These are phyloP conservation scores for Pedetes capensis DNA, from an alignment of 2,113 vertebrate genomes.

Conservation along the genomic window DNA sequence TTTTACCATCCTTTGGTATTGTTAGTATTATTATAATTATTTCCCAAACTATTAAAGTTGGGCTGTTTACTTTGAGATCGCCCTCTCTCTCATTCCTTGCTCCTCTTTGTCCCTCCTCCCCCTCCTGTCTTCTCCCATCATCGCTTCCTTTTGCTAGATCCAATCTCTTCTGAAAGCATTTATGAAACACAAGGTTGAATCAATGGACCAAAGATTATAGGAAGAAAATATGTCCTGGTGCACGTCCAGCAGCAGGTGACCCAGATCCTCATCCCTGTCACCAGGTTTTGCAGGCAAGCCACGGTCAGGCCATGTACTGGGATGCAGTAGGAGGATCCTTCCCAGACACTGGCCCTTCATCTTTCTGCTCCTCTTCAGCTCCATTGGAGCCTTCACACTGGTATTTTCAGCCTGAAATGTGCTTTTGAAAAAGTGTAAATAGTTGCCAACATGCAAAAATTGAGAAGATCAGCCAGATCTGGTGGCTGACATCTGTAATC, in stretches of 20 bases:
- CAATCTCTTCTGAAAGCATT: not conserved
- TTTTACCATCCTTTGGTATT: too few relatives aligned
- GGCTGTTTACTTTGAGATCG: too few relatives aligned
- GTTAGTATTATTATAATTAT: too few relatives aligned
- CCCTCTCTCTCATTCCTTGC: too few relatives aligned
- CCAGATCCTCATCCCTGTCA: not conserved
- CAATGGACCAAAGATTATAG: not conserved
- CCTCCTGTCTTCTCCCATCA: too few relatives aligned
- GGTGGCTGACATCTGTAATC: too few relatives aligned
- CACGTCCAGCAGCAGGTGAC: too few relatives aligned
- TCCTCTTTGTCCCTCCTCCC: too few relatives aligned
- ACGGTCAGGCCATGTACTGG: not conserved
- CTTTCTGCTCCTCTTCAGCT: not conserved
- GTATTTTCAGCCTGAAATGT: not conserved
- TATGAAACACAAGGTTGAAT: not conserved
- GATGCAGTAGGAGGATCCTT: fast-evolving
- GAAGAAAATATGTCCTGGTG: not conserved
- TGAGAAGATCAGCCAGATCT: too few relatives aligned
- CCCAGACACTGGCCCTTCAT: fast-evolving
- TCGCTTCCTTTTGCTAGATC: too few relatives aligned
- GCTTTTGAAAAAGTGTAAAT: not conserved
- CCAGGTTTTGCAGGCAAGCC: not conserved
- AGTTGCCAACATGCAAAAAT: not conserved
- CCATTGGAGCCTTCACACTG: not conserved
- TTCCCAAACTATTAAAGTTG: too few relatives aligned